phyloP scores from a whole-genome alignment of 2,797 vertebrate species.

The Octomys mimax region DNA sequence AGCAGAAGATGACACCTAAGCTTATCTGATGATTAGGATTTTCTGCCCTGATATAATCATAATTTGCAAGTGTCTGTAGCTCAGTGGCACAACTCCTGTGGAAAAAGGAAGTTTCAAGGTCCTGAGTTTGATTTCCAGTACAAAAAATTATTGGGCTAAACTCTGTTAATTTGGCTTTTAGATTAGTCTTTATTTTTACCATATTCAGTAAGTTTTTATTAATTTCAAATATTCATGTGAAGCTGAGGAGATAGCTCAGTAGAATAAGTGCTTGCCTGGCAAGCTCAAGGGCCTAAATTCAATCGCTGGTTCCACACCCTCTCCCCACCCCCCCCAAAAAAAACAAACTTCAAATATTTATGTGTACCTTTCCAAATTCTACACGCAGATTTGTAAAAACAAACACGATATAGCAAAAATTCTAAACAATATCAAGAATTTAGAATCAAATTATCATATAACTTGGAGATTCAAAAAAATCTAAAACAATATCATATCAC shows the following conservation, averaged over 20 bases:
- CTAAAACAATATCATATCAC: not conserved
- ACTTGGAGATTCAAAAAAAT: not conserved
- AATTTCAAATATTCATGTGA: not conserved
- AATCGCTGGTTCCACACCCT: no score
- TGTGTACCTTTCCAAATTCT: not conserved
- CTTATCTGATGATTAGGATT: not conserved
- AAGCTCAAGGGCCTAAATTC: no score
- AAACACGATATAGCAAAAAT: not conserved
- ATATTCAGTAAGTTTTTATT: not conserved
- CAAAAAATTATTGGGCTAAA: not conserved
- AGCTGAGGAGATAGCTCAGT: no score
- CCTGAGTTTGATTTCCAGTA: no score
- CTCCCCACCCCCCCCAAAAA: no score
- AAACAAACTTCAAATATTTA: not conserved
- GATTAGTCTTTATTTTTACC: not conserved
- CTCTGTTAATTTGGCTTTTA: not conserved
- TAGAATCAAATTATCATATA: not conserved
- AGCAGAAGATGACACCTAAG: not conserved
- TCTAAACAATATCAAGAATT: not conserved
- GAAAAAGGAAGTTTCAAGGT: no score
- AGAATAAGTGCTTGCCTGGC: no score
- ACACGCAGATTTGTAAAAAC: not conserved
- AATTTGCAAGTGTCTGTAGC: not conserved
- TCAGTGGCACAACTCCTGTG: no score
- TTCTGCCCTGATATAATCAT: not conserved